These are phyloP conservation scores for Pipistrellus kuhlii DNA, from an alignment of 2,797 vertebrate species.

Conservation along the genomic window DNA sequence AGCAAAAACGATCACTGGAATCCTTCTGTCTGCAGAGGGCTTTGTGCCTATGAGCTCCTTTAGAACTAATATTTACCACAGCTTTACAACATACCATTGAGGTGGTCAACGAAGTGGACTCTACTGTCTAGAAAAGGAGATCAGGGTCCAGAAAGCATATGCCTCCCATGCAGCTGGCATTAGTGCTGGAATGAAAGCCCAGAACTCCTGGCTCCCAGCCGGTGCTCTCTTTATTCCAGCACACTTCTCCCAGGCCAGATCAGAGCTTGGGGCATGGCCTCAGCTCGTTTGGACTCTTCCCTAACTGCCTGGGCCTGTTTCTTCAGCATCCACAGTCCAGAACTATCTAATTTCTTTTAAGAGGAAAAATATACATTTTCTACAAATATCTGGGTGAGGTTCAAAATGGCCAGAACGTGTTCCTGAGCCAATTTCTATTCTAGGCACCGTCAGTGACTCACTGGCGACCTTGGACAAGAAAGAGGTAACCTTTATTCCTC, in stretches of 20 bases:
- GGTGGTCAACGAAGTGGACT: neutral
- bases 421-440: constrained; percentile 76
- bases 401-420: constrained; percentile 41
- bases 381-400: constrained; percentile 60
- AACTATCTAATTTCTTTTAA: constrained; percentile 20
- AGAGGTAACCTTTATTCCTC: constrained; percentile 65
- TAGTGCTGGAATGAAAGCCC: neutral
- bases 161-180: neutral
- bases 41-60: neutral
- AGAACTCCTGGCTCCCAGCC: neutral
- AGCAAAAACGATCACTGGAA: neutral
- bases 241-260: neutral
- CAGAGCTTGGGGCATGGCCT: neutral
- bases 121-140: neutral
- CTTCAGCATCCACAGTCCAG: neutral
- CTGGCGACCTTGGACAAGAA: constrained; percentile 61
- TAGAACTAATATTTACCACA: neutral
- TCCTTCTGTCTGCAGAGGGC: neutral
- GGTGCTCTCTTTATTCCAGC: neutral
- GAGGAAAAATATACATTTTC: neutral
- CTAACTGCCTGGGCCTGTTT: neutral
- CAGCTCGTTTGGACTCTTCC: constrained; percentile 32
- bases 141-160: neutral
- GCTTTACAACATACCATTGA: neutral
- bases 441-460: constrained; percentile 72